phyloP scores from a whole-genome alignment of 2,888 invertebrate genomes.

The Hyles lineata region DNA sequence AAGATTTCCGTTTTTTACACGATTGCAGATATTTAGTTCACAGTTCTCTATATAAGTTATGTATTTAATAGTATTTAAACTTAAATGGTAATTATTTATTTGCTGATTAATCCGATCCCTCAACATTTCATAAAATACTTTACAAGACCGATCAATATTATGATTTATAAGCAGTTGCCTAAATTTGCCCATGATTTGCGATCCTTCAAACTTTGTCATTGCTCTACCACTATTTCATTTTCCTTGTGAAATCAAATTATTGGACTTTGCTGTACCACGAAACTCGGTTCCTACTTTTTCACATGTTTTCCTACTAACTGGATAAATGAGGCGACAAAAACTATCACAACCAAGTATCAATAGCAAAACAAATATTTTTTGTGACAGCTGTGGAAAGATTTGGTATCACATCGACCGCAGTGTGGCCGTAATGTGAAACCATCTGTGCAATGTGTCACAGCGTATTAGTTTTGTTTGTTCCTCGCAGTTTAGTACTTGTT shows the following conservation, averaged over 20 bases:
- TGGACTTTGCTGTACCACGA: neutral
- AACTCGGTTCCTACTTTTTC: neutral
- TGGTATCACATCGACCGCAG: constrained; percentile 22
- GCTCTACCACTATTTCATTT: no score
- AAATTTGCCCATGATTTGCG: no score
- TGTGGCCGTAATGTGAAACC: constrained; percentile 16
- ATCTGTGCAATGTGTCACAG: constrained; percentile 8
- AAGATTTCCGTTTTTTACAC: neutral
- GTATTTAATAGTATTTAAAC: no score
- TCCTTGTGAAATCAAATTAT: no score
- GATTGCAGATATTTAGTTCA: neutral
- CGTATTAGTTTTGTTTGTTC: constrained; percentile 22
- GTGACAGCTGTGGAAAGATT: constrained; percentile 2
- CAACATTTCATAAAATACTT: no score
- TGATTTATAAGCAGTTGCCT: no score
- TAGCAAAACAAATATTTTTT: constrained; percentile 24
- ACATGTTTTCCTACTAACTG: neutral
- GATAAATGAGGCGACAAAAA: neutral
- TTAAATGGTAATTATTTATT: no score
- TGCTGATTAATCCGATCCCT: no score
- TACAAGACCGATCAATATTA: no score
- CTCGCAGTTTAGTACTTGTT: constrained; percentile 1
- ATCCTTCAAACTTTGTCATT: no score
- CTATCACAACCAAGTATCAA: neutral
- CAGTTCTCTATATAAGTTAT: no score